These are phyloP conservation scores for Cavia porcellus DNA, from an alignment of 2,113 vertebrate species.

Conservation along the genomic window DNA sequence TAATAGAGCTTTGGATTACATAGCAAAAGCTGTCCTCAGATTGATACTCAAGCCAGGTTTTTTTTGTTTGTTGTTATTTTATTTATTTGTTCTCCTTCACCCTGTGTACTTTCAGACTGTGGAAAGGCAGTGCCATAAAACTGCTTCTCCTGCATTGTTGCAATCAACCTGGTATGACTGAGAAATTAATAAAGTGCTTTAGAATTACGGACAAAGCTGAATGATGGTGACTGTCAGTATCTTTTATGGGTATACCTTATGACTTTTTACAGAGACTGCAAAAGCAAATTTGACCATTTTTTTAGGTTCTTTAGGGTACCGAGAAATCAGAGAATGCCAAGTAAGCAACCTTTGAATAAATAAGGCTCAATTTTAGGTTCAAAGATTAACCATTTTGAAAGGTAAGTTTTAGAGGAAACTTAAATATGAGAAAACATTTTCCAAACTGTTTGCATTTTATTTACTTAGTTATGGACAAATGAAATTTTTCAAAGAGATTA, in stretches of 20 bases:
- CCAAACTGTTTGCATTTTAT: background rate
- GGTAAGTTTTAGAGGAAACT: constrained; percentile 15
- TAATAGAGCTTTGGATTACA: background rate
- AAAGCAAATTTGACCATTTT: constrained; percentile 56
- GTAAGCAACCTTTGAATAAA: constrained; percentile 21
- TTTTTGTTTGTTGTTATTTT: background rate
- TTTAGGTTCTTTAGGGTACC: constrained; percentile 7
- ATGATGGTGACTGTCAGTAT: background rate
- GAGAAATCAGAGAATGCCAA: constrained; percentile 8
- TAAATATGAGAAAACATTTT: constrained; percentile 1
- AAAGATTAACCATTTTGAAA: constrained; percentile 43
- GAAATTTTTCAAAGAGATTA: constrained; percentile 34
- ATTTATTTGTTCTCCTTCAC: background rate
- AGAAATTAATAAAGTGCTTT: background rate
- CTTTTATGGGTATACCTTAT: background rate
- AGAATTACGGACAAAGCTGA: background rate
- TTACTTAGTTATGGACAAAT: constrained; percentile 43
- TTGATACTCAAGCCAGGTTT: background rate
- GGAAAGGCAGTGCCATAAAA: background rate
- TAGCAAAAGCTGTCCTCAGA: background rate
- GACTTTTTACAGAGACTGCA: background rate
- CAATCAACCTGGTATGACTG: background rate
- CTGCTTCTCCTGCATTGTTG: background rate
- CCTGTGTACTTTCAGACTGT: background rate
- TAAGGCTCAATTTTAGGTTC: background rate